Percentiles rank a stretch among this genome's conserved stretches.
phyloP scores from a whole-genome alignment of 2,888 invertebrate species.

The Melanotus villosus region DNA sequence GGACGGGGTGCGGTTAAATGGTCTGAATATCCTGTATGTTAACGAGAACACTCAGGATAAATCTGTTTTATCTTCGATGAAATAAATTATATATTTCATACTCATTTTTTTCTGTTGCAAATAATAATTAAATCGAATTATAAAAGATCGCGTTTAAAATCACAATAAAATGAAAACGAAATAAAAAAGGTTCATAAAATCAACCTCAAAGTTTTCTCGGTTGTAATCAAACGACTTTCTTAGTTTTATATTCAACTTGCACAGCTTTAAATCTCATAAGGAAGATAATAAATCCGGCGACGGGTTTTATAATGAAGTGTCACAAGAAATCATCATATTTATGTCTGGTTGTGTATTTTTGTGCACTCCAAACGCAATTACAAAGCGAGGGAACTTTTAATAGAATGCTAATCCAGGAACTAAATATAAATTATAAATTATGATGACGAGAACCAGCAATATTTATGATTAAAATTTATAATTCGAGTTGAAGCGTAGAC shows the following conservation, averaged over 20 bases:
- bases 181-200: not conserved
- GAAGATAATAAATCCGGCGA: slow-evolving; percentile 38
- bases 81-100: slow-evolving; percentile 15
- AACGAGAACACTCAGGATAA: slow-evolving; percentile 6
- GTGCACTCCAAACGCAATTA: slow-evolving; percentile 34
- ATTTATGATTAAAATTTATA: slow-evolving; percentile 37
- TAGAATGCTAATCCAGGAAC: slow-evolving; percentile 51
- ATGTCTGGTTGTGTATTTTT: slow-evolving; percentile 37
- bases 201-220: not conserved
- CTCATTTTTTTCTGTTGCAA: not conserved
- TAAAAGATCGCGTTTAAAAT: slow-evolving; percentile 3
- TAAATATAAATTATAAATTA: slow-evolving; percentile 51
- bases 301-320: slow-evolving; percentile 40
- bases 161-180: not conserved
- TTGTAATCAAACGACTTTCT: not conserved
- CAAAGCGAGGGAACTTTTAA: slow-evolving; percentile 48
- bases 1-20: slow-evolving; percentile 18
- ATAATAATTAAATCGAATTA: slow-evolving; percentile 4
- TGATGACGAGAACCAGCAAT: slow-evolving; percentile 30
- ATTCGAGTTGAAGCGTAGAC: slow-evolving; percentile 10
- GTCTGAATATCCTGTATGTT: slow-evolving; percentile 15
- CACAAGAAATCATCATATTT: slow-evolving; percentile 45
- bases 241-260: slow-evolving; percentile 14
- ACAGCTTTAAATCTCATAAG: slow-evolving; percentile 38
- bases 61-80: slow-evolving; percentile 21